Evolutionary conservation across 2,797 vertebrate genomes (phyloP).

Genomic region (Silurus aristotelis): DNA sequence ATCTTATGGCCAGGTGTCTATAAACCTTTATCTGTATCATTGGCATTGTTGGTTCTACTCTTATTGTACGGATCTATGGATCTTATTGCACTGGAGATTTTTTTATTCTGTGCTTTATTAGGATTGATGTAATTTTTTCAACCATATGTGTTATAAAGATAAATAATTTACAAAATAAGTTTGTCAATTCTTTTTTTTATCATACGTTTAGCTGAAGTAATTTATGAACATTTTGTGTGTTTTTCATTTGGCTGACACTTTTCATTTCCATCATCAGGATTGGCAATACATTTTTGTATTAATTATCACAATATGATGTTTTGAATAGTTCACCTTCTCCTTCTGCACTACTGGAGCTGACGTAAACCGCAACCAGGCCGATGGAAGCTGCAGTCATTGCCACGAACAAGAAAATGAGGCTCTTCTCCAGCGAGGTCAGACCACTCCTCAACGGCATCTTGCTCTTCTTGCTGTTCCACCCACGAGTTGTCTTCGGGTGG

Average conservation of each 20-base stretch:
- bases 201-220: background rate
- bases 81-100: background rate
- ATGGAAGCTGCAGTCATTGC: constrained; percentile 66
- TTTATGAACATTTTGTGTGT: background rate
- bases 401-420: constrained; percentile 73
- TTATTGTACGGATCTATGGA: background rate
- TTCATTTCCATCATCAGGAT: background rate
- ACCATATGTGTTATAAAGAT: no score
- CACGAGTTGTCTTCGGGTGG: constrained; percentile 36
- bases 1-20: no score
- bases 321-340: constrained; percentile 61
- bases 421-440: constrained; percentile 68
- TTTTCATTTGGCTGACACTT: background rate
- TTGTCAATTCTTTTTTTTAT: background rate
- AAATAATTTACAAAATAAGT: background rate
- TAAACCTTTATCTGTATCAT: background rate
- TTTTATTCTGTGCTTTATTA: background rate
- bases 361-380: constrained; percentile 67
- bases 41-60: background rate
- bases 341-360: constrained; percentile 38
- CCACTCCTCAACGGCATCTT: constrained; percentile 40
- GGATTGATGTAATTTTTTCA: background rate
- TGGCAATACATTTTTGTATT: background rate
- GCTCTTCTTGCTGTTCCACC: constrained; percentile 47
- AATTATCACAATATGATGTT: background rate